Percentiles rank a stretch among this genome's conserved stretches.
phyloP scores from a whole-genome alignment of 2,113 vertebrate genomes.

The Salvator merianae region DNA sequence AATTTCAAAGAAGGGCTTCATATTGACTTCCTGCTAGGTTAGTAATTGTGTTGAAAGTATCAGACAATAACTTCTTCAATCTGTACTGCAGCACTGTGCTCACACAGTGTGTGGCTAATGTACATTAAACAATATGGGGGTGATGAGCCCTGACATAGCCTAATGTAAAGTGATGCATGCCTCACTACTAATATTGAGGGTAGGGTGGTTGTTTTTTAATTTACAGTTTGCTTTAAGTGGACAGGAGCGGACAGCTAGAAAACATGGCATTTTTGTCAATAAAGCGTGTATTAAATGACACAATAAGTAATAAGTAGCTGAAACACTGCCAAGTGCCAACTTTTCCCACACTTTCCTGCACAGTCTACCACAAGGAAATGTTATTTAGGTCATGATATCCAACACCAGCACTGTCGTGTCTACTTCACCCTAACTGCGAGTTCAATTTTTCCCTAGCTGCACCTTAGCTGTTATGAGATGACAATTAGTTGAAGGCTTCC shows the following conservation, averaged over 20 bases:
- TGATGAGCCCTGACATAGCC: constrained; percentile 40
- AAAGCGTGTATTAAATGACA: constrained; percentile 12
- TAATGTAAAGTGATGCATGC: constrained; percentile 30
- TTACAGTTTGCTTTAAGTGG: constrained; percentile 12
- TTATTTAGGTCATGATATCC: constrained; percentile 24
- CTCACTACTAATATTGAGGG: constrained; percentile 10
- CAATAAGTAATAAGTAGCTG: constrained; percentile 12
- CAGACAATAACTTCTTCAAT: constrained; percentile 41
- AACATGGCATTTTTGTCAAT: background rate
- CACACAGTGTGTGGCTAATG: constrained; percentile 21
- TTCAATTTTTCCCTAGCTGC: background rate
- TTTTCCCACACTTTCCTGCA: constrained; percentile 2
- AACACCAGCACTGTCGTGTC: background rate
- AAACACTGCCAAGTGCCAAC: constrained; percentile 12
- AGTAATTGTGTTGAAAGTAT: constrained; percentile 42
- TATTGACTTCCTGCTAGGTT: constrained; percentile 30
- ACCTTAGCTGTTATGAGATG: background rate
- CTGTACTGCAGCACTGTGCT: constrained; percentile 6
- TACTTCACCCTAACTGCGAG: constrained; percentile 2
- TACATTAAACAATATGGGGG: constrained; percentile 21
- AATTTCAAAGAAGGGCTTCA: constrained; percentile 31
- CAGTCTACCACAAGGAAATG: constrained; percentile 7
- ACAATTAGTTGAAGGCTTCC: background rate
- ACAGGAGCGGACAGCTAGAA: constrained; percentile 12
- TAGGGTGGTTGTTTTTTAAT: background rate